A percentile compares a stretch with the other conserved stretches of the same genome.
phyloP scores from a whole-genome alignment of 2,797 vertebrate species.

The Dendrocincla tyrannina region DNA sequence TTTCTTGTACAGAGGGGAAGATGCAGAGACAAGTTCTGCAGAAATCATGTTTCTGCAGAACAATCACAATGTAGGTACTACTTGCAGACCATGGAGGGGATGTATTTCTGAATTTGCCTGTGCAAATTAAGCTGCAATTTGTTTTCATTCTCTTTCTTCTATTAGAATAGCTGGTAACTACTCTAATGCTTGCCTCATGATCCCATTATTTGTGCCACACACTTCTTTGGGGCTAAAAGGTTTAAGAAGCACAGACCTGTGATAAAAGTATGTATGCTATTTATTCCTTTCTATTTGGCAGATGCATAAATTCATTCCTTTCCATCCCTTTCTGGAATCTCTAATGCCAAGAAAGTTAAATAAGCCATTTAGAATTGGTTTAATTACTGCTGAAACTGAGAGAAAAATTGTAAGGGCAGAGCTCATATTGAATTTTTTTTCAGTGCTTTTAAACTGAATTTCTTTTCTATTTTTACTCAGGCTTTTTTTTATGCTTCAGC shows the following conservation, averaged over 20 bases:
- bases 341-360: background rate
- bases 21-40: background rate
- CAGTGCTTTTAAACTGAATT: constrained; percentile 21
- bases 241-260: background rate
- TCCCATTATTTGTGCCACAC: background rate
- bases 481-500: background rate
- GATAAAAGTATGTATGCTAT: background rate
- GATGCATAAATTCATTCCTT: background rate
- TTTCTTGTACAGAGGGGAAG: background rate
- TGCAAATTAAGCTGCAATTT: background rate
- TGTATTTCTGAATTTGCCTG: background rate
- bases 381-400: constrained; percentile 1
- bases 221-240: background rate
- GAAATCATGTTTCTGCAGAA: background rate
- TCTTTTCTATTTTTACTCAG: constrained; percentile 28
- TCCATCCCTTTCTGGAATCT: background rate
- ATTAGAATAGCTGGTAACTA: background rate
- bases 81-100: background rate
- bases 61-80: accelerated
- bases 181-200: background rate
- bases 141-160: background rate
- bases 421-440: background rate
- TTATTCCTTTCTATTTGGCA: background rate
- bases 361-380: background rate
- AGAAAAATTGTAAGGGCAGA: background rate